Percentiles rank a stretch among this genome's conserved stretches.
phyloP scores from a whole-genome alignment of 2,797 vertebrate genomes.

The Hybognathus amarus region DNA sequence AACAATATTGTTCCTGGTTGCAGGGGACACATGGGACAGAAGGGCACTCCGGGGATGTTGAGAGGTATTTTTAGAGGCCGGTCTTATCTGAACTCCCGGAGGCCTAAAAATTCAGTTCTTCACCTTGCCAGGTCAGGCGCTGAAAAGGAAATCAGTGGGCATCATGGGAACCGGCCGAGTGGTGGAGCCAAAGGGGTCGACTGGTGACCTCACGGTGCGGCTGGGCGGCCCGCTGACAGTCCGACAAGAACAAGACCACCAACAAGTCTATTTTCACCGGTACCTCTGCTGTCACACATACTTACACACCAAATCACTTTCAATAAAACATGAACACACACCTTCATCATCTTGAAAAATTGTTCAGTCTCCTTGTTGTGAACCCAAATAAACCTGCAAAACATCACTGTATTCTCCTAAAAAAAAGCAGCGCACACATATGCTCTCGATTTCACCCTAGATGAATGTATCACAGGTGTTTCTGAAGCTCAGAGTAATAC shows the following conservation, averaged over 20 bases:
- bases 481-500: slow-evolving; percentile 30
- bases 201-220: slow-evolving; percentile 43
- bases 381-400: not conserved
- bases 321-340: not conserved
- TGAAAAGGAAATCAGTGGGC: slow-evolving; percentile 65
- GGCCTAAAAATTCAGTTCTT: slow-evolving; percentile 63
- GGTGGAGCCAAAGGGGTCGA: slow-evolving; percentile 51
- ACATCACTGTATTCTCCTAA: not conserved
- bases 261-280: slow-evolving; percentile 33
- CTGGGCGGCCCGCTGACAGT: slow-evolving; percentile 38
- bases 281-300: slow-evolving; percentile 27
- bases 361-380: not conserved
- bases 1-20: slow-evolving; percentile 46
- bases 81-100: slow-evolving; percentile 70
- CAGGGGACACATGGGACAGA: slow-evolving; percentile 34
- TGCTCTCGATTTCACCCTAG: slow-evolving; percentile 20
- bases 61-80: slow-evolving; percentile 78
- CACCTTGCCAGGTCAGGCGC: slow-evolving; percentile 72
- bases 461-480: not conserved
- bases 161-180: slow-evolving; percentile 38
- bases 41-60: slow-evolving; percentile 39
- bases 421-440: not conserved
- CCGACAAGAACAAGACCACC: slow-evolving; percentile 60
- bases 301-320: slow-evolving; percentile 54
- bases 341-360: not conserved